Evolutionary conservation across 2,888 invertebrate genomes (phyloP), one percentile per base, ranked within the genome.

Genomic region (Ophioninae sp.): DNA sequence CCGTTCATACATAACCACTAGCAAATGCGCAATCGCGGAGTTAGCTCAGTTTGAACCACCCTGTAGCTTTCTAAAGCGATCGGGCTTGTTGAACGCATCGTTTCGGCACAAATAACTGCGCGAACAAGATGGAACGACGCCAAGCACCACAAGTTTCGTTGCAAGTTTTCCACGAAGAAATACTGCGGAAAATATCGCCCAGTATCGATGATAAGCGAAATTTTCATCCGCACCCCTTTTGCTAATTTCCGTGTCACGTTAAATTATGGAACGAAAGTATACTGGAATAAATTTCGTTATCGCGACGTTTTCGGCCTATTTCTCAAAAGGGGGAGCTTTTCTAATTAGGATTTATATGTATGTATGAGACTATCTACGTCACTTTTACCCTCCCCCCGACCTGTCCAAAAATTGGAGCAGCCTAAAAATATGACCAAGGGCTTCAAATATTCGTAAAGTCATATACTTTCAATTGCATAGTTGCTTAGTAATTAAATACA

Each of bases 91-190:
- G 73, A 79, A 65, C 72, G 69, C 69, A 57, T 70, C 77, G 68
- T 65, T 69, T 69, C 67, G 65, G 73, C 59, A 70, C 73, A 83
- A 83, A 77, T 83, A 69, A 68, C 77, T 70, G 73, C 41, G 73
- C 73, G 69, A 83, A 80, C 74, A 77, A 77, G 77, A 83, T 44
- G 82, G 70, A 82, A 79, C 69, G 78, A 41, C 62, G 69, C 39
- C 50, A 56, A 17, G n/a, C 37, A 65, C 69, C 72, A 50, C 72
- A 61, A 76, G 62, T 50, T 69, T 76, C 73, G 37, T 39, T 72
- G 57, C 30, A 21, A 68, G 76, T 80, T 83, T 80, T 80, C 56
- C 44, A 77, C 23, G 64, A 77, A 64, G 73, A 83, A 83, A 80
- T 77, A 77, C 80, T 41, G 62, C 64, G 30, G 21, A 44, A 44